A percentile compares a stretch with the other conserved stretches of the same genome.
Conservation (phyloP, 2,888 invertebrate species). For the Sylvicola fuscatus region DNA sequence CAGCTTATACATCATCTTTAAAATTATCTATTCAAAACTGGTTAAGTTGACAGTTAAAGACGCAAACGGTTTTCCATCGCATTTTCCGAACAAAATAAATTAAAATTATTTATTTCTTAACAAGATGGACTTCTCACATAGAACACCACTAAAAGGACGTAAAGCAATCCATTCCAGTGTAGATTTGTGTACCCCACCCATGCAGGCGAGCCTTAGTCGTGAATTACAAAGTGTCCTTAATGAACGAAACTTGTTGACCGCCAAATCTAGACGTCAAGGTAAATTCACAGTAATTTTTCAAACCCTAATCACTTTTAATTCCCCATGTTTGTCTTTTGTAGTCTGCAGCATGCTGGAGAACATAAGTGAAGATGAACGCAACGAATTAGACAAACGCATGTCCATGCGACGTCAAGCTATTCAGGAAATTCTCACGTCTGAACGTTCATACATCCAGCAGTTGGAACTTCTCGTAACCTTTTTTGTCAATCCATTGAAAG, state of each 20-base stretch:
- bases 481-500: conserved; percentile 37
- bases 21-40: too few species aligned
- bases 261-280: conserved; percentile 36
- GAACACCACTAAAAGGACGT: too few species aligned
- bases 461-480: conserved; percentile 40
- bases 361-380: conserved; percentile 13
- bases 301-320: conserved; percentile 1
- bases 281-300: conserved; percentile 8
- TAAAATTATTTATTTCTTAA: too few species aligned
- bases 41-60: too few species aligned
- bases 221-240: conserved; percentile 38
- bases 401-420: conserved; percentile 32
- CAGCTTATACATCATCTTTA: too few species aligned
- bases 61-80: too few species aligned
- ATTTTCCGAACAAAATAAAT: too few species aligned
- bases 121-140: too few species aligned
- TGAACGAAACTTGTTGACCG: conserved; percentile 38
- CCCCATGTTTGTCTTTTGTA: too few species aligned
- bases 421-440: conserved; percentile 46
- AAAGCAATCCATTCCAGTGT: too few species aligned
- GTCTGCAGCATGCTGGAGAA: conserved; percentile 36
- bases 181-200: conserved; percentile 29
- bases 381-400: conserved; percentile 17
- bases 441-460: conserved; percentile 45
- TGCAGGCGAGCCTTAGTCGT: conserved; percentile 29